These are phyloP conservation scores for Spondyliosoma cantharus DNA, from an alignment of 2,797 vertebrate genomes.

Conservation along the genomic window DNA sequence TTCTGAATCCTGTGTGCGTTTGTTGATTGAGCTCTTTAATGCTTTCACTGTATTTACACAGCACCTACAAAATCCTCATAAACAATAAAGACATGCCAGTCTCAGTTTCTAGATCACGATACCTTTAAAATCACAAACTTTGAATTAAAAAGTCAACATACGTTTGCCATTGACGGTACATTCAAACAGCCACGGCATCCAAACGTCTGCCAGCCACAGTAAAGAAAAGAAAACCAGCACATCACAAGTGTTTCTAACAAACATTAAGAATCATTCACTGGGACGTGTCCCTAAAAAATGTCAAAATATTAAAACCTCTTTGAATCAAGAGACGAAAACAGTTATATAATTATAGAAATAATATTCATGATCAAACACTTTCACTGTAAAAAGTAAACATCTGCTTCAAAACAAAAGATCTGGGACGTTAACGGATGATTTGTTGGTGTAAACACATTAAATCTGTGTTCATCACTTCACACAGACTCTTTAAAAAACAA, in stretches of 20 bases:
- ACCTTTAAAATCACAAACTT: constrained; percentile 14
- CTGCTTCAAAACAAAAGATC: constrained; percentile 3
- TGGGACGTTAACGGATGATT: constrained; percentile 1
- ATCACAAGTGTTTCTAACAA: background rate
- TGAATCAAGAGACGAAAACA: background rate
- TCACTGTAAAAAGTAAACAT: constrained; percentile 19
- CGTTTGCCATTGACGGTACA: constrained; percentile 1
- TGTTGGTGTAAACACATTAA: constrained; percentile 33
- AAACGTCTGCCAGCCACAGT: background rate
- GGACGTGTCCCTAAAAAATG: background rate
- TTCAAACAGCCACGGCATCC: constrained; percentile 49
- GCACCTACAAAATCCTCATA: too few relatives aligned
- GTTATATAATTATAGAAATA: background rate
- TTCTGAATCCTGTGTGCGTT: too few relatives aligned
- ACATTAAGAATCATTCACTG: background rate
- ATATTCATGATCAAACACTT: background rate
- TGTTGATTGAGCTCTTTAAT: too few relatives aligned
- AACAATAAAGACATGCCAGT: too few relatives aligned
- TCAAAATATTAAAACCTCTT: constrained; percentile 17
- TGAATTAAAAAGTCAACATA: constrained; percentile 37
- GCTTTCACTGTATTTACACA: too few relatives aligned
- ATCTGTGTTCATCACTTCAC: background rate
- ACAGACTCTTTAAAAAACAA: constrained; percentile 1
- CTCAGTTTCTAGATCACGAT: too few relatives aligned
- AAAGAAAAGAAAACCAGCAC: background rate